Conservation (phyloP, 2,888 invertebrate genomes). For the Platerodrilus igneus region DNA sequence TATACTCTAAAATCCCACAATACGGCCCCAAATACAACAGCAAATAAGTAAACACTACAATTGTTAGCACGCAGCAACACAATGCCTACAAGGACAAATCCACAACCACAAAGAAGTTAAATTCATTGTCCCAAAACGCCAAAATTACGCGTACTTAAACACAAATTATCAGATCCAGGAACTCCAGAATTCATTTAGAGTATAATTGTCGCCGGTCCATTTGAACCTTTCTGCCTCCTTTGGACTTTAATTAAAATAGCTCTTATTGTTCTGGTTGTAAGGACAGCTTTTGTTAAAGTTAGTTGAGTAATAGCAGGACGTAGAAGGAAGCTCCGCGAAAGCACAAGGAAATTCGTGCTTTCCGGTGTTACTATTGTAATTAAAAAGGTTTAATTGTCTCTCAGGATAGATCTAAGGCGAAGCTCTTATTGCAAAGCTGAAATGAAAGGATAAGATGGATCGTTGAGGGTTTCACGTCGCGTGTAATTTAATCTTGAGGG, state of each 20-base stretch:
- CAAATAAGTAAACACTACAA: slow-evolving; percentile 14
- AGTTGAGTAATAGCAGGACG: slow-evolving; percentile 13
- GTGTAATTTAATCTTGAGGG: too few species aligned
- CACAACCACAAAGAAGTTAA: slow-evolving; percentile 11
- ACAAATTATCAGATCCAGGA: slow-evolving; percentile 17
- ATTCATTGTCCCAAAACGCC: slow-evolving; percentile 12
- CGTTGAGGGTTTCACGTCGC: too few species aligned
- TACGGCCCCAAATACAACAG: slow-evolving; percentile 10
- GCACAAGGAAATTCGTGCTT: slow-evolving; percentile 18
- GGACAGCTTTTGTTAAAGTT: slow-evolving; percentile 12
- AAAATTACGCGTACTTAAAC: slow-evolving; percentile 16
- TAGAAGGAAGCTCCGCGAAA: slow-evolving; percentile 18
- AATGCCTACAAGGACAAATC: slow-evolving; percentile 11
- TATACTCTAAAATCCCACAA: slow-evolving; percentile 3
- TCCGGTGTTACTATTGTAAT: slow-evolving; percentile 21
- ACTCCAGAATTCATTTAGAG: slow-evolving; percentile 18
- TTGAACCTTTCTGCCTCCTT: slow-evolving; percentile 12
- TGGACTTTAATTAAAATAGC: slow-evolving; percentile 15
- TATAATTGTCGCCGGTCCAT: slow-evolving; percentile 18
- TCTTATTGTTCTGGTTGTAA: slow-evolving; percentile 16
- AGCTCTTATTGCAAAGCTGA: slow-evolving; percentile 13
- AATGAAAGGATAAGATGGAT: too few species aligned
- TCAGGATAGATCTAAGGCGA: too few species aligned
- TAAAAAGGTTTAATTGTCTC: slow-evolving; percentile 22
- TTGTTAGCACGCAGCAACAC: slow-evolving; percentile 12